These are phyloP conservation scores for Lepidurus packardi DNA, from an alignment of 1,140 invertebrate species.

Conservation along the genomic window DNA sequence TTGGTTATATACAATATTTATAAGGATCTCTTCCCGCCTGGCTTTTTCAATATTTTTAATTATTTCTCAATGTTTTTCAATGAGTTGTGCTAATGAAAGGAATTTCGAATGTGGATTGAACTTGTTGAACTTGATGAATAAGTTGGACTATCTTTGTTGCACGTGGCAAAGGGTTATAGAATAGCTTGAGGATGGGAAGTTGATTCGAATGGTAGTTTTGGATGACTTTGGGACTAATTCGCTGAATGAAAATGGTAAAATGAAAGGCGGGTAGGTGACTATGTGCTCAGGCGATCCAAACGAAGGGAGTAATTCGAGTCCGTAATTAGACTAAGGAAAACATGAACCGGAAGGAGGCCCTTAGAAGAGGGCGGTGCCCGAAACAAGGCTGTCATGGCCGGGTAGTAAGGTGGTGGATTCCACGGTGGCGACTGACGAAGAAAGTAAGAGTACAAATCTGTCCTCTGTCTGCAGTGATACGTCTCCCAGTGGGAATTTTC, in stretches of 20 bases:
- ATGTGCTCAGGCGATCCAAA: constrained; percentile 4
- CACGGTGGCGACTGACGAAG: neutral
- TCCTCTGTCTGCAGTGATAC: neutral
- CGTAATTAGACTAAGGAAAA: constrained; percentile 15
- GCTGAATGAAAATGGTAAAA: neutral
- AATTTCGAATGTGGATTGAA: too few species aligned
- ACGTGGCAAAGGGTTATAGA: neutral
- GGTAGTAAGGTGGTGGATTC: neutral
- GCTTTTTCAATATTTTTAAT: too few species aligned
- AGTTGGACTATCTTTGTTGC: too few species aligned
- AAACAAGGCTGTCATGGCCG: constrained; percentile 14
- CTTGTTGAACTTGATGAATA: too few species aligned
- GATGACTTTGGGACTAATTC: neutral
- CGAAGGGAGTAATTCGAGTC: constrained; percentile 8
- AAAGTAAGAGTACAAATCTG: neutral
- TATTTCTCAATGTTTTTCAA: too few species aligned
- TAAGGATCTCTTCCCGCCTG: too few species aligned
- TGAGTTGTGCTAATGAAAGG: too few species aligned
- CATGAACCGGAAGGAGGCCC: neutral
- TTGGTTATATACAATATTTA: too few species aligned
- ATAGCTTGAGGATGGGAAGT: neutral
- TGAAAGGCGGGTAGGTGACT: neutral
- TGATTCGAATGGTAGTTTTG: neutral
- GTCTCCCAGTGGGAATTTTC: neutral
- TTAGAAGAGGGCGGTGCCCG: neutral